Evolutionary conservation across 2,113 vertebrate genomes (phyloP).

Genomic region (Nothocercus nigrocapillus): DNA sequence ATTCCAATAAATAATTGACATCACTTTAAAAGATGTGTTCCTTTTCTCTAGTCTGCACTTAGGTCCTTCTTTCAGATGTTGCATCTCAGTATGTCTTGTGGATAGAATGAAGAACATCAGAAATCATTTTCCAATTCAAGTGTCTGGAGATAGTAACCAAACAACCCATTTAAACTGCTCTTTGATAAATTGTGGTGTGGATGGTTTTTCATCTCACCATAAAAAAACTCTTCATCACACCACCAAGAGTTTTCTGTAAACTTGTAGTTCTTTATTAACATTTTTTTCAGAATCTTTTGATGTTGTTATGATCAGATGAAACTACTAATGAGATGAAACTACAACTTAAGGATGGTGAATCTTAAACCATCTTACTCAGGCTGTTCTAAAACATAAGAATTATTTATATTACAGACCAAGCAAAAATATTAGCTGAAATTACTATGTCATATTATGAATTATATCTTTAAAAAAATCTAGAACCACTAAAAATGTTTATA

Average conservation of each 20-base stretch:
- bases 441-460: not conserved
- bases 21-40: rapidly evolving
- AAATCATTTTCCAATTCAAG: not conserved
- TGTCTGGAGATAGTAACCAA: not conserved
- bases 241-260: not conserved
- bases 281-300: not conserved
- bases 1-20: slow-evolving; percentile 5
- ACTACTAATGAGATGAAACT: not conserved
- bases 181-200: not conserved
- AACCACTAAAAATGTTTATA: not conserved
- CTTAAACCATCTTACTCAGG: not conserved
- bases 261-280: not conserved
- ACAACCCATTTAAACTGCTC: not conserved
- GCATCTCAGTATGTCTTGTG: not conserved
- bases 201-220: not conserved
- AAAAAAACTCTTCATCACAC: not conserved
- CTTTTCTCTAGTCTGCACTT: not conserved
- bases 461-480: not conserved
- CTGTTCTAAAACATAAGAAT: not conserved
- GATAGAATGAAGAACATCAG: not conserved
- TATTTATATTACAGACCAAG: not conserved
- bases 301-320: not conserved
- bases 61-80: not conserved
- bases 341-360: not conserved
- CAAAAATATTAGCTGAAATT: not conserved